Evolutionary conservation across 2,888 invertebrate genomes (phyloP).

Genomic region (Macrophya annulata): DNA sequence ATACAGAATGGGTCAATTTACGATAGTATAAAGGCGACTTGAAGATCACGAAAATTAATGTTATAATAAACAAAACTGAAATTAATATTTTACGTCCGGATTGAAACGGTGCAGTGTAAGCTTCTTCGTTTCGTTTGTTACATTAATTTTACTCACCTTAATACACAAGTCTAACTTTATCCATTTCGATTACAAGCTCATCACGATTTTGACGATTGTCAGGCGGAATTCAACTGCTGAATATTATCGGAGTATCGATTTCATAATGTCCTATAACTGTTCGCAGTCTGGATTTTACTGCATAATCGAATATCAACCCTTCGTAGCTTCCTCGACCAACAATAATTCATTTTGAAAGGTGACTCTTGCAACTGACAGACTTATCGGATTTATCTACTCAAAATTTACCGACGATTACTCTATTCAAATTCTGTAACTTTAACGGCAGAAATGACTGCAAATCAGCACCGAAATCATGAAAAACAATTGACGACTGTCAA

Average conservation of each 20-base stretch:
- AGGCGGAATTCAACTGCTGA: neutral
- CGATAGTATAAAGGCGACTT: conserved; percentile 28
- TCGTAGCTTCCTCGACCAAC: neutral
- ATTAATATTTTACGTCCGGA: neutral
- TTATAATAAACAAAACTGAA: neutral
- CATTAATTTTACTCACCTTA: neutral
- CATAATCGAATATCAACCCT: conserved; percentile 25
- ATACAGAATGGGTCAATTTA: neutral
- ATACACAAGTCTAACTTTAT: neutral
- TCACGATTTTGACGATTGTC: neutral
- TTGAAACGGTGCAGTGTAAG: neutral
- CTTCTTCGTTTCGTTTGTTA: neutral
- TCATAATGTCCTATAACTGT: neutral
- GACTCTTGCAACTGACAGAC: conserved; percentile 35
- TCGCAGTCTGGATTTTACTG: conserved; percentile 14
- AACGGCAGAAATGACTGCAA: no score
- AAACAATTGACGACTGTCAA: no score
- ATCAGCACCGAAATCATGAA: no score
- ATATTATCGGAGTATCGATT: neutral
- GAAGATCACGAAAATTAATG: neutral
- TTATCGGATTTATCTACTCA: neutral
- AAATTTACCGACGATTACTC: neutral
- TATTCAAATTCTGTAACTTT: no score
- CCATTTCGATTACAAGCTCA: neutral
- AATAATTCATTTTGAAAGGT: conserved; percentile 23